Base-by-base conservation (phyloP, 1,140 invertebrate genomes). In the Harpegnathos saltator region DNA sequence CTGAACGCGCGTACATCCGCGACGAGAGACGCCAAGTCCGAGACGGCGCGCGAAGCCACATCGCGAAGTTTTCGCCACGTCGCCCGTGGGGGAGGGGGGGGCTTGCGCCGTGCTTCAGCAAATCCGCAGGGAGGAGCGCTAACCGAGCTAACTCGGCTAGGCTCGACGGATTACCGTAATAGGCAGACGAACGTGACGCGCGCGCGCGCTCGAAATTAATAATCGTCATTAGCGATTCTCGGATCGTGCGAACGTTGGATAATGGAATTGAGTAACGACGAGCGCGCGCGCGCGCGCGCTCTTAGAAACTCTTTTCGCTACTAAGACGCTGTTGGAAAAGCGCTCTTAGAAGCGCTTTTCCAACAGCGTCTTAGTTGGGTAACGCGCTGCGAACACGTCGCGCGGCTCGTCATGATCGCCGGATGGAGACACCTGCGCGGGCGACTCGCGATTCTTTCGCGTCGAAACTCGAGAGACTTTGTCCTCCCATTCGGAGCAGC, bases 11-110 rank as follows among this genome's bases (percentile, higher is more conserved):
- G 44, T n/a, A n/a, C n/a, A n/a, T 56, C 54, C 44, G 50, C 26
- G n/a, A 74, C 50, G 72, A 68, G 52, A 83, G 52, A 44, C 62
- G 63, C 56, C 61, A 50, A 56, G 83, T 82, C 62, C 82, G 54
- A 29, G 38, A 44, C 19, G 52, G 33, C n/a, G 52, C 33, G 19
- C 17, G 48, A 59, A 66, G 24, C 50, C 7, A 50, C 63, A 19
- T 17, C 24, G 29, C n/a, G 66, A 48, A 50, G 17, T 7, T n/a
- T n/a, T 14, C 48, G 33, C 29, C 52, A 69, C 75, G 75, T 58
- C 44, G 26, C 24, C 17, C 19, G 3, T n/a, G n/a, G n/a, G n/a
- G n/a, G n/a, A n/a, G n/a, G n/a, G n/a, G n/a, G n/a, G n/a, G n/a
- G n/a, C n/a, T n/a, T n/a, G n/a, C n/a, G 14, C 17, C 19, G 7